Base-by-base conservation (phyloP, 2,888 invertebrate species). In the Hemaris fuciformis region DNA sequence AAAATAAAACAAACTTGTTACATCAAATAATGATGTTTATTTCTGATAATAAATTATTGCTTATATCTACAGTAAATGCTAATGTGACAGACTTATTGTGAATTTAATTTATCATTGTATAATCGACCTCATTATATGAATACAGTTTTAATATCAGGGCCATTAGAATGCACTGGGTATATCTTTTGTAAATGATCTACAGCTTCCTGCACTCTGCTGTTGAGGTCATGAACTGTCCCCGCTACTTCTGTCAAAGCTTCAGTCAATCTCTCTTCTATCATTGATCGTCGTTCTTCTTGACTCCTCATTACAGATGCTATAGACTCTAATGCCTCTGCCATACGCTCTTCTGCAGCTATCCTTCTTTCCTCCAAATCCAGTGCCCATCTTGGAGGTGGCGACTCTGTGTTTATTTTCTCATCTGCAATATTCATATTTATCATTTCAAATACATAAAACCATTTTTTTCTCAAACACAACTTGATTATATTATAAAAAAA, bases 341-440 rank as follows among this genome's bases (percentile, higher is more conserved):
- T 85, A 18, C 89, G 77, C 66, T 91, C 91, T 58, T 90, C 85
- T 1, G 88, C 87, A 59, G 85, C 80, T 66, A 88, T 80, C 62
- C 88, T 79, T 0, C 90, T 78, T 62, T 90, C 87, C 73, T 91
- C 91, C 41, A 88, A 72, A 2, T 87, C 84, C 61, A 89, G 57
- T 0, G 86, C 89, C 91, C 91, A 90, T 71, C 81, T 84, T 1
- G 91, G 91, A 27, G 90, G 89, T 8, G 88, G 89, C 25, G 86
- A 43, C 10, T 25, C 57, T 23, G 15, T 34, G 18, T 38, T 38
- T 22, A 22, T 41, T n/a, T 57, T 57, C 41, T 57, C 57, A 23
- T 38, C 57, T 57, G 34, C 6, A 38, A 57, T 3, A 5, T 15
- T 2, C n/a, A 34, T 4, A 38, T 2, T 31, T 31, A n/a, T 6